Conservation (phyloP, 2,797 vertebrate species). For the Sebastes baramenuke region DNA sequence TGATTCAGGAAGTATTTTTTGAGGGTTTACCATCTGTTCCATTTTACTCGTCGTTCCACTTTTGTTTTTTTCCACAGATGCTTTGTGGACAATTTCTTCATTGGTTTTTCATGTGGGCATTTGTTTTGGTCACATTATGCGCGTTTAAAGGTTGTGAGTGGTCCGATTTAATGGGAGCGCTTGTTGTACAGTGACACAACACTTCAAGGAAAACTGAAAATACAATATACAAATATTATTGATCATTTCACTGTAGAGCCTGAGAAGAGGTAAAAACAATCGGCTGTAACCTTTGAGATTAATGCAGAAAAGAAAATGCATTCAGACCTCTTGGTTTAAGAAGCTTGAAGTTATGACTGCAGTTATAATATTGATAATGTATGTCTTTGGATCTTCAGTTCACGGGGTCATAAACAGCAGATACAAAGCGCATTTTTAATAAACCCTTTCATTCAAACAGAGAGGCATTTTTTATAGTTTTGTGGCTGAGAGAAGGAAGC, state of each 20-base stretch:
- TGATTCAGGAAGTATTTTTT: not conserved
- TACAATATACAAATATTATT: not conserved
- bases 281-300: not conserved
- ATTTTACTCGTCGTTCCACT: not conserved
- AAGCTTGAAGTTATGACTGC: not conserved
- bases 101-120: not conserved
- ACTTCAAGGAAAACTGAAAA: not conserved
- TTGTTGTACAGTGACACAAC: not conserved
- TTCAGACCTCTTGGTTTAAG: not conserved
- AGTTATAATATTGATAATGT: not conserved
- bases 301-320: not conserved
- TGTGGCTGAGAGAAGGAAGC: not conserved
- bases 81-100: not conserved
- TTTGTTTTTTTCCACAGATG: not conserved
- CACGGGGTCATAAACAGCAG: not conserved
- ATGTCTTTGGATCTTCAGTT: not conserved
- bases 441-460: constrained; percentile 28
- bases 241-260: not conserved
- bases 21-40: not conserved
- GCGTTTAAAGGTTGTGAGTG: not conserved
- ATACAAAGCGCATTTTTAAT: constrained; percentile 3
- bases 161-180: not conserved
- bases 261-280: not conserved
- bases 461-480: constrained; percentile 19
- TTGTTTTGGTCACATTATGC: not conserved